Conservation (phyloP, 1,140 invertebrate genomes). For the Eubasilissa regina region DNA sequence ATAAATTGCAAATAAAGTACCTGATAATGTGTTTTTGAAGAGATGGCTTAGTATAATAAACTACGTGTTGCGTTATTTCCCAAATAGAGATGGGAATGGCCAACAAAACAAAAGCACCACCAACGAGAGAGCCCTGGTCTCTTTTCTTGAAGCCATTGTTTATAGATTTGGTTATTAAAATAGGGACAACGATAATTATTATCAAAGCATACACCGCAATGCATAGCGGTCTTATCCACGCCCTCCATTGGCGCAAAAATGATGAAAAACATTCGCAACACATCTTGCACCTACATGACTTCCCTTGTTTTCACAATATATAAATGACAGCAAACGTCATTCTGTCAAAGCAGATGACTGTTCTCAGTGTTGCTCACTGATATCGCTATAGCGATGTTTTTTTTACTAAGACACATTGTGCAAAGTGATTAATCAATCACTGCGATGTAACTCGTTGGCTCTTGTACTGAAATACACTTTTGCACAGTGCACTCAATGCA, state of each 20-base stretch:
- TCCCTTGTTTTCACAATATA: constrained; percentile 42
- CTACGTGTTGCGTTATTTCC: constrained; percentile 94
- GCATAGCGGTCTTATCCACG: constrained; percentile 90
- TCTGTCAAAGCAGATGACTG: constrained; percentile 15
- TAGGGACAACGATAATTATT: constrained; percentile 86
- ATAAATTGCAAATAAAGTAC: constrained; percentile 68
- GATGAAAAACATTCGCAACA: constrained; percentile 56
- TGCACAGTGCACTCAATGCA: background rate
- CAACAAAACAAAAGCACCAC: constrained; percentile 91
- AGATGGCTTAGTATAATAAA: constrained; percentile 93
- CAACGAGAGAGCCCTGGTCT: constrained; percentile 87
- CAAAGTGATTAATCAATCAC: background rate
- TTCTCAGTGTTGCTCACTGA: constrained; percentile 12
- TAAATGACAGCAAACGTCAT: constrained; percentile 43
- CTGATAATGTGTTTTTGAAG: constrained; percentile 95
- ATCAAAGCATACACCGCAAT: constrained; percentile 86
- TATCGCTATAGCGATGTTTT: background rate
- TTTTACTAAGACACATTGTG: too few relatives aligned
- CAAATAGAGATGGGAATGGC: constrained; percentile 94
- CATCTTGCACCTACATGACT: constrained; percentile 50
- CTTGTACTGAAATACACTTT: constrained; percentile 1
- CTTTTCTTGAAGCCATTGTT: constrained; percentile 79
- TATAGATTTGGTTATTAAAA: constrained; percentile 82
- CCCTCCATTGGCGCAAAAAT: constrained; percentile 83
- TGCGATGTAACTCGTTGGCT: background rate